Base-by-base conservation (phyloP, 2,888 invertebrate species). In the Epinotia bilunana region DNA sequence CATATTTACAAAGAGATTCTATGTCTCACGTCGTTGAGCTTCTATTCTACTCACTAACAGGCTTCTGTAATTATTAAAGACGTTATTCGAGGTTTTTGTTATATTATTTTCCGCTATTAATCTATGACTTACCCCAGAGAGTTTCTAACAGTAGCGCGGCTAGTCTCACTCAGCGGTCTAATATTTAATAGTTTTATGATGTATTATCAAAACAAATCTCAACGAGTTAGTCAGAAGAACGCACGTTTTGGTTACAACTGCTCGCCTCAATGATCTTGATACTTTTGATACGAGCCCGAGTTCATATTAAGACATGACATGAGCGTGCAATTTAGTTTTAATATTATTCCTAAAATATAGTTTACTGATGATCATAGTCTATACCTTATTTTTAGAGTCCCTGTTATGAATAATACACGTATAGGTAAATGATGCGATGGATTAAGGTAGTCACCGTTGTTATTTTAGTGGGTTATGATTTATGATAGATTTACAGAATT, bases 161-260 rank as follows among this genome's bases (percentile, higher is more conserved):
- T 92, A 94, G 90, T 94, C 93, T 94, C 94, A 94, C 94, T 94
- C 94, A 91, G 89, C 94, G 92, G 89, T 90, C 89, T 88, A 92
- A 94, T 94, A 94, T 94, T 94, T 94, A 94, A 94, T 94, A 94
- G 93, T 94, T 93, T 94, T 94, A 94, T 94, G 94, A 94, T 94
- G 92, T 94, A 94, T 94, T 94, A 93, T 94, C 93, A 94, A 93
- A 94, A 94, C 94, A 94, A 93, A 93, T 93, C 93, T 88, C 85
- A 87, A 86, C 84, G 87, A 91, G 91, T 92, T 90, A 90, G 89
- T 92, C 89, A 89, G 90, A 90, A 90, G 82, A 80, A 85, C 85
- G 64, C 43, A 89, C 90, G 87, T 91, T 92, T 93, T 90, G 85
- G 88, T 83, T 93, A 88, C 87, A 87, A 86, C 87, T 86, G 80